These are phyloP conservation scores for Cryptus armator DNA, from an alignment of 2,888 invertebrate genomes.

Conservation along the genomic window DNA sequence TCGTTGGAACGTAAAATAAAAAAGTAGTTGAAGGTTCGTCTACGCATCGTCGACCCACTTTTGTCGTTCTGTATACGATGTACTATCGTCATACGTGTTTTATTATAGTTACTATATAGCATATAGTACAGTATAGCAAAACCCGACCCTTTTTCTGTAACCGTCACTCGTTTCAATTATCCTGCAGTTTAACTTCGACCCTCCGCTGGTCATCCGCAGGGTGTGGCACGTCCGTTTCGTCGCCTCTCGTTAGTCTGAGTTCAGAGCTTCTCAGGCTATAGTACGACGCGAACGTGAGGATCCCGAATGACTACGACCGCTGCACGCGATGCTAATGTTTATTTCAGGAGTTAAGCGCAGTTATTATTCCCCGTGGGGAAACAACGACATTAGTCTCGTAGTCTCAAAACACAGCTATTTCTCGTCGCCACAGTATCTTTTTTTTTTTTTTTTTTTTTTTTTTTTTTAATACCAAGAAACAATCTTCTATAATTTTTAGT, in stretches of 20 bases:
- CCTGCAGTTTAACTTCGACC: slow-evolving; percentile 66
- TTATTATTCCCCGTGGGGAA: slow-evolving; percentile 36
- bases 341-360: slow-evolving; percentile 35
- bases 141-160: slow-evolving; percentile 53
- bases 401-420: neutral
- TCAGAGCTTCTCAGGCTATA: slow-evolving; percentile 30
- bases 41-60: slow-evolving; percentile 57
- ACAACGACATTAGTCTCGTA: neutral
- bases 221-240: slow-evolving; percentile 71
- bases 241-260: slow-evolving; percentile 61
- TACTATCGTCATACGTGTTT: neutral
- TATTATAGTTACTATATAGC: neutral
- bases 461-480: neutral
- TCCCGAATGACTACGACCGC: slow-evolving; percentile 9
- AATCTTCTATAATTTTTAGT: neutral
- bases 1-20: too few relatives aligned
- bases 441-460: slow-evolving; percentile 30
- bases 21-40: neutral
- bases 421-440: neutral
- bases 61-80: slow-evolving; percentile 8
- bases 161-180: slow-evolving; percentile 69
- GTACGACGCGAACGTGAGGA: slow-evolving; percentile 6
- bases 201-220: slow-evolving; percentile 62
- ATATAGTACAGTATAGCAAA: slow-evolving; percentile 21
- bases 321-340: slow-evolving; percentile 28